Base-by-base conservation (phyloP, 2,888 invertebrate species). In the Lymantria dispar region DNA sequence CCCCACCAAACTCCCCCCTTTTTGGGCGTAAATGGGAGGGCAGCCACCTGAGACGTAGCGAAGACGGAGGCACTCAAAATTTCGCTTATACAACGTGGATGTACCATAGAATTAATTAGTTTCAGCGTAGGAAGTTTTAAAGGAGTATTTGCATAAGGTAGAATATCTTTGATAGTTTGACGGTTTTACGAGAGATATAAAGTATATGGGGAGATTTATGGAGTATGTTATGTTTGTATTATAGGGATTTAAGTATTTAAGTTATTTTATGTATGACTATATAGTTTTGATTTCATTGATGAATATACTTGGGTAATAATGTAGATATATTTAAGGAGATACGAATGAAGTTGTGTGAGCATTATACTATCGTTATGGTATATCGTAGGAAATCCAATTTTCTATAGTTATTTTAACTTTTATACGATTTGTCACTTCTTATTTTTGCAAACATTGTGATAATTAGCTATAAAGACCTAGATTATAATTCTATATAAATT, bases 11-110 rank as follows among this genome's bases (percentile, higher is more conserved):
- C 47, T n/a, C n/a, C 37, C 46, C 54, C 49, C 50, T 12, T 13
- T 39, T 47, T 22, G 7, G 46, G 49, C 50, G 45, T 52, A 10
- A 45, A 47, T 53, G 56, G 47, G 30, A 45, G 58, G 62, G 56
- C 22, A 33, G 69, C 74, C 83, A 81, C 82, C 82, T 81, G 83
- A 83, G 81, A 81, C 80, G 63, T 65, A 64, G 67, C 58, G 70
- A 80, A 80, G 80, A 77, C 76, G 82, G 30, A 58, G 76, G 76
- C 78, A 78, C 79, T 83, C 80, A 80, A 81, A 83, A 78, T 80
- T 83, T 80, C 74, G 72, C 76, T 77, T 76, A 76, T 77, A 78
- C 74, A 71, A 74, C 68, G 52, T 60, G 58, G 58, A 67, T 67
- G 67, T 67, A 60, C 60, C 47, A 65, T 58, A 50, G 71, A 70